Base-by-base conservation (phyloP, 2,113 vertebrate genomes). In the Rhombomys opimus region DNA sequence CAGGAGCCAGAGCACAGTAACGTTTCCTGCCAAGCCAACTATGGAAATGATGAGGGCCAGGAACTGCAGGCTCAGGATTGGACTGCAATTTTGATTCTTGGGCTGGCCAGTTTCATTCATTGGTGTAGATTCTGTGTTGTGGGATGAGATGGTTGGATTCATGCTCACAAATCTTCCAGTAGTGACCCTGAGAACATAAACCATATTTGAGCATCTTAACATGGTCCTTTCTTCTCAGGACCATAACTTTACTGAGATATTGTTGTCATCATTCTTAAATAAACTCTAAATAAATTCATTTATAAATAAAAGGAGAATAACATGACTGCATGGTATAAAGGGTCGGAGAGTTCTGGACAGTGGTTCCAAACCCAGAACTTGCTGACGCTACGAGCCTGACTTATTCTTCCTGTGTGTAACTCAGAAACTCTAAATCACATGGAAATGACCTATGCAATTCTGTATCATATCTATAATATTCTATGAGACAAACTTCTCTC, bases 101-200 rank as follows among this genome's bases (percentile, higher is more conserved):
- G 20, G 1, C 25, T 50, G 54, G 7, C 17, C 32, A 54, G 23
- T 82, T 84, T 11, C 57, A 85, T 76, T 84, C 25, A 2, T 23
- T 67, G 46, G 2, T 46, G 59, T 65, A 61, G 13, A 5, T 35
- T 90, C 41, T 12, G 50, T n/a, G 35, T 4, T 20, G 35, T 23
- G 20, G 46, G 65, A 12, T 81, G 84, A 12, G 6, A 14, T 3
- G 3, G 57, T 84, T 20, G 85, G 2, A 27, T 84, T 27, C 25
- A 72, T 20, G 85, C 57, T 93, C 41, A 23, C 50, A 68, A 93
- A 46, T 4, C 17, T 80, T 88, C 59, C 50, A 9, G 25, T 63
- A 80, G 67, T 77, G n/a, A 3, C 54, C n/a, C 95, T 97, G 95
- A 35, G 67, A 93, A 95, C 25, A 89, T 5, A 89, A 63, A 46